phyloP scores from a whole-genome alignment of 1,140 invertebrate species.

The Sarcophaga bullata region DNA sequence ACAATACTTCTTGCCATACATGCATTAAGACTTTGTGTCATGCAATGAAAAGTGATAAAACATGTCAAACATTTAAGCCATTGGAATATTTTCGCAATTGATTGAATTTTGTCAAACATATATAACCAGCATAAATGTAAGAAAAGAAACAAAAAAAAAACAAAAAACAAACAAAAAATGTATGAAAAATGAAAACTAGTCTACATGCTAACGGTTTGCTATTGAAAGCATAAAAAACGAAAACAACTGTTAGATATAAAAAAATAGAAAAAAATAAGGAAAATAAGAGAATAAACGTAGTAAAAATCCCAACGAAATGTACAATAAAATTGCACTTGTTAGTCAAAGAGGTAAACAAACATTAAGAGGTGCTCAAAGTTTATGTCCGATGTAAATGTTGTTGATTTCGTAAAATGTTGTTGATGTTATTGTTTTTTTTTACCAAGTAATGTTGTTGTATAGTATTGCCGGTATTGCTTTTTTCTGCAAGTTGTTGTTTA shows the following conservation, averaged over 20 bases:
- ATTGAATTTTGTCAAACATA: conserved; percentile 27
- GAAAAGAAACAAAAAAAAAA: background rate
- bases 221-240: background rate
- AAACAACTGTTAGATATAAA: too few species aligned
- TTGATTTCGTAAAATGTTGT: conserved; percentile 8
- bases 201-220: background rate
- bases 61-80: background rate
- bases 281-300: background rate
- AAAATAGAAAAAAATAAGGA: too few species aligned
- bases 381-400: conserved; percentile 15
- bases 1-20: too few species aligned
- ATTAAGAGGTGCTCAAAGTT: conserved; percentile 2
- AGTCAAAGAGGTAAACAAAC: background rate
- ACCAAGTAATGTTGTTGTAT: background rate
- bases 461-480: background rate
- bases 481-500: conserved; percentile 33
- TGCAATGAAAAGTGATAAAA: conserved; percentile 25
- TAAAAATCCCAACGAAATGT: background rate
- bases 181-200: background rate
- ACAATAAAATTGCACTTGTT: conserved; percentile 24
- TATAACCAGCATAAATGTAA: too few species aligned
- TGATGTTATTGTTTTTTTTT: background rate
- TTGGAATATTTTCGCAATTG: conserved; percentile 18
- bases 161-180: background rate
- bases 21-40: background rate